Evolutionary conservation across 2,797 vertebrate species (phyloP).

Genomic region (Crocidura indochinensis): DNA sequence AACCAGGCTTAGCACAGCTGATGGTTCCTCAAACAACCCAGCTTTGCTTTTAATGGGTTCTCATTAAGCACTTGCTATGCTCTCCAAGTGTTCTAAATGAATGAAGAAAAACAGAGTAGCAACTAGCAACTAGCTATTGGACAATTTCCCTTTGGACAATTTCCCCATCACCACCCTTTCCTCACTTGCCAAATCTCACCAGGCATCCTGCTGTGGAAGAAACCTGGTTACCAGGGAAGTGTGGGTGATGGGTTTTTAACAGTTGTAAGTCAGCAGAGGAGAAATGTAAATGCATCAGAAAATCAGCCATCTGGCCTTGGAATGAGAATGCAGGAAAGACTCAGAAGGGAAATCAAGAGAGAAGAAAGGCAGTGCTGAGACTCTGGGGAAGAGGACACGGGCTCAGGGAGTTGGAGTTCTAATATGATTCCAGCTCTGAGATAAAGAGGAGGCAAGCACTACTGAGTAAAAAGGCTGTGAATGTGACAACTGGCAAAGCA

Average conservation of each 20-base stretch:
- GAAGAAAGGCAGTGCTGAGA: constrained; percentile 50
- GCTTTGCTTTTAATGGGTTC: constrained; percentile 48
- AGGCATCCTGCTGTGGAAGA: constrained; percentile 65
- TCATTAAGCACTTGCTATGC: constrained; percentile 46
- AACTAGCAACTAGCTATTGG: not conserved
- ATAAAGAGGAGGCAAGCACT: constrained; percentile 32
- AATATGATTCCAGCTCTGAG: constrained; percentile 28
- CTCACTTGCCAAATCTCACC: constrained; percentile 59
- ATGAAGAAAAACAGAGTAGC: constrained; percentile 34
- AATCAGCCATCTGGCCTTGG: constrained; percentile 82
- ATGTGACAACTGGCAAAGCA: not conserved
- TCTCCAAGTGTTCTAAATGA: constrained; percentile 61
- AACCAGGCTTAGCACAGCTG: constrained; percentile 12
- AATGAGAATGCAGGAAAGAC: constrained; percentile 65
- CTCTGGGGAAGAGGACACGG: constrained; percentile 27
- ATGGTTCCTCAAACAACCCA: constrained; percentile 45
- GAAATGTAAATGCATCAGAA: constrained; percentile 75
- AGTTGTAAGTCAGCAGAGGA: constrained; percentile 76
- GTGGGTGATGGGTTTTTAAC: constrained; percentile 71
- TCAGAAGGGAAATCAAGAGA: constrained; percentile 80
- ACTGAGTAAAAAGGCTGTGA: constrained; percentile 9
- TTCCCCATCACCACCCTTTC: constrained; percentile 54
- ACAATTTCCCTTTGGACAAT: constrained; percentile 61
- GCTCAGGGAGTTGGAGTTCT: constrained; percentile 45
- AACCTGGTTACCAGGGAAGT: constrained; percentile 66